A percentile compares a stretch with the other conserved stretches of the same genome.
Evolutionary conservation across 2,888 invertebrate genomes (phyloP).

Genomic region (Pyrgus malvae): DNA sequence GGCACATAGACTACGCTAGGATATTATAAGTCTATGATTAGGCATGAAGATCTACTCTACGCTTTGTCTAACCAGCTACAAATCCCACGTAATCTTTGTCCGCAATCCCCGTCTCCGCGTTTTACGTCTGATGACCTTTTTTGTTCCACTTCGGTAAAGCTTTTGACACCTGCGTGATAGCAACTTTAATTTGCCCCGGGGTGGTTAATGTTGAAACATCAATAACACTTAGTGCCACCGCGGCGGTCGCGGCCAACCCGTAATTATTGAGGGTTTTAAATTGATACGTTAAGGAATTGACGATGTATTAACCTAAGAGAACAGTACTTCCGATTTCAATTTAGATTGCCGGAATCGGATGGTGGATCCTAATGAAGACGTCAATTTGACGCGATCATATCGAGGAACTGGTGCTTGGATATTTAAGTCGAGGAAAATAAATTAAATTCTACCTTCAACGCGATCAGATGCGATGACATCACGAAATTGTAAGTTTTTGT

Average conservation of each 20-base stretch:
- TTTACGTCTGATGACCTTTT: constrained; percentile 74
- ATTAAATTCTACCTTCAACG: constrained; percentile 7
- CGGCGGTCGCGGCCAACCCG: constrained; percentile 47
- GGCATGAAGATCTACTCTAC: constrained; percentile 7
- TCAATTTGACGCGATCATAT: constrained; percentile 20
- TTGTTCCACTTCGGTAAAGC: constrained; percentile 65
- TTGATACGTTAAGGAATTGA: constrained; percentile 61
- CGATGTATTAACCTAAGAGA: constrained; percentile 27
- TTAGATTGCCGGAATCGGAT: constrained; percentile 32
- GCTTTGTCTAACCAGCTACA: background rate
- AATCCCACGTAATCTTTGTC: constrained; percentile 45
- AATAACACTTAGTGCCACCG: constrained; percentile 65
- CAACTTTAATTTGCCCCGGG: constrained; percentile 64
- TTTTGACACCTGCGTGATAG: constrained; percentile 77
- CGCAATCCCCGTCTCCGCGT: constrained; percentile 51
- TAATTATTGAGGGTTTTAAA: constrained; percentile 69
- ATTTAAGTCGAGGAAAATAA: background rate
- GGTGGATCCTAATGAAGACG: constrained; percentile 16
- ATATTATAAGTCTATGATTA: too few species aligned
- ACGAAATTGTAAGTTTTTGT: background rate
- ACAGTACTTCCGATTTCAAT: constrained; percentile 37
- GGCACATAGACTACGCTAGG: too few species aligned
- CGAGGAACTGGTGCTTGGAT: constrained; percentile 4
- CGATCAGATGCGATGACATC: constrained; percentile 2
- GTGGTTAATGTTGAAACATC: constrained; percentile 63